phyloP scores from a whole-genome alignment of 2,113 vertebrate genomes.

The Gobio gobio region DNA sequence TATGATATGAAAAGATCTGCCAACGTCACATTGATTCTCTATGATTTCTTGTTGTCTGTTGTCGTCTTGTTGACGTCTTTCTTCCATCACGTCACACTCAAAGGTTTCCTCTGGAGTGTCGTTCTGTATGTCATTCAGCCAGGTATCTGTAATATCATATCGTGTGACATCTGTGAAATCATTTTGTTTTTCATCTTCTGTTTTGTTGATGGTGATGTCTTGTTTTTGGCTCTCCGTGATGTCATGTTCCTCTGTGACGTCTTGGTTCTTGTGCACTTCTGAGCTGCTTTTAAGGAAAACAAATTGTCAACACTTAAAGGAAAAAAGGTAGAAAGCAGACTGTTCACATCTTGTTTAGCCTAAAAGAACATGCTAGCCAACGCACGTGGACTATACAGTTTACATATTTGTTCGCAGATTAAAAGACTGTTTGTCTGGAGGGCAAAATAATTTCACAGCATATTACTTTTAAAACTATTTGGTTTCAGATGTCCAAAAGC shows the following conservation, averaged over 20 bases:
- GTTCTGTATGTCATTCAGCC: background rate
- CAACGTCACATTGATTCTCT: background rate
- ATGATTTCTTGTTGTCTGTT: background rate
- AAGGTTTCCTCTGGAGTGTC: background rate
- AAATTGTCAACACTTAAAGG: background rate
- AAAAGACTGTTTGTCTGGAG: conserved; percentile 2
- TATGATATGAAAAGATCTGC: background rate
- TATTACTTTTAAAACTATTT: conserved; percentile 15
- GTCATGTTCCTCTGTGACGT: background rate
- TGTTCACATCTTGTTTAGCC: background rate
- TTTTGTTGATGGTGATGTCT: background rate
- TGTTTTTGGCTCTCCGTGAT: conserved; percentile 22
- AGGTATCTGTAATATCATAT: background rate
- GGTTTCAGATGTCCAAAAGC: background rate
- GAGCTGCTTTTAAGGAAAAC: background rate
- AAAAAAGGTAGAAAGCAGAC: background rate
- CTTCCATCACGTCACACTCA: background rate
- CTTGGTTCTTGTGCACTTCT: background rate
- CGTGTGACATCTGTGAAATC: background rate
- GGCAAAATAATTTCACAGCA: background rate
- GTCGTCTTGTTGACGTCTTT: background rate
- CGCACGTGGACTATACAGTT: background rate
- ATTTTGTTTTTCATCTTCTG: background rate
- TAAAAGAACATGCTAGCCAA: background rate
- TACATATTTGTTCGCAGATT: conserved; percentile 30